Conservation (phyloP, 2,113 vertebrate genomes). For the Leptocoma aspasia region DNA sequence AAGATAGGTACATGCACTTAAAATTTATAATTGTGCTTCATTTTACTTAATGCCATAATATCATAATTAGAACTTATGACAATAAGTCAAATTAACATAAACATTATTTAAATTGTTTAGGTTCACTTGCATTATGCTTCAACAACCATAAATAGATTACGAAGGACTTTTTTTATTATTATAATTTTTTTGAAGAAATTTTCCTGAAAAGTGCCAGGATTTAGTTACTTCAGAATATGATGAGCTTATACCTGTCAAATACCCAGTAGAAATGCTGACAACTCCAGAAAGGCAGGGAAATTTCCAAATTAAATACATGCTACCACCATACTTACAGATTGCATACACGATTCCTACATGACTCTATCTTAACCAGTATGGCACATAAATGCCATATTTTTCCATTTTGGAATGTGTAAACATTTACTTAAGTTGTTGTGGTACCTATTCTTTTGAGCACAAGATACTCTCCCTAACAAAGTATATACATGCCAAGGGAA, state of each 20-base stretch:
- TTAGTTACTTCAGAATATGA: background rate
- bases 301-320: background rate
- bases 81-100: background rate
- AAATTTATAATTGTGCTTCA: background rate
- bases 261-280: background rate
- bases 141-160: background rate
- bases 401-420: background rate
- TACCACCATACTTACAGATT: background rate
- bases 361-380: background rate
- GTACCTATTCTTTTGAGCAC: background rate
- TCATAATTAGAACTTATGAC: background rate
- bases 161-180: background rate
- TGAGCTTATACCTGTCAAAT: background rate
- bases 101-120: background rate
- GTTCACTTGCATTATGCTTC: background rate
- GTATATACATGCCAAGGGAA: background rate
- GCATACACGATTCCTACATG: background rate
- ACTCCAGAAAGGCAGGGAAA: background rate
- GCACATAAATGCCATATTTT: background rate
- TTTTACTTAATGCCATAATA: background rate
- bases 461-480: background rate
- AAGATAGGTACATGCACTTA: background rate
- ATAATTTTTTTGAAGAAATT: background rate
- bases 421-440: background rate
- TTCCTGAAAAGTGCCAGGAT: background rate